Evolutionary conservation across 2,113 vertebrate genomes (phyloP), one percentile per base, ranked within the genome.

Genomic region (Callaeas wilsoni): DNA sequence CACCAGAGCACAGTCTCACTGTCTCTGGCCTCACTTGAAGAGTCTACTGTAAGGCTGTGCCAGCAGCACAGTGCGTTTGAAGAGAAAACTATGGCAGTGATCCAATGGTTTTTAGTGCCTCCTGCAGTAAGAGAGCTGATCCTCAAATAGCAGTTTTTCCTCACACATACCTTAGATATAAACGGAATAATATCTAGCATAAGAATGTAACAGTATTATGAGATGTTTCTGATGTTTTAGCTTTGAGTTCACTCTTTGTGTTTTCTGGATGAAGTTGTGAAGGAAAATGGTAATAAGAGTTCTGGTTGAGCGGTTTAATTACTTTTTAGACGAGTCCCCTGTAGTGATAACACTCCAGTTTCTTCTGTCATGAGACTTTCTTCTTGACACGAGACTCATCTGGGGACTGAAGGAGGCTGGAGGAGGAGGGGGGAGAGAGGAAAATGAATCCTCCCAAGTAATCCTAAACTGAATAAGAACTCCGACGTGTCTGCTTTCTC

Each of bases 271-370:
- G 84, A 84, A 89, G 52, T 59, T 86, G 83, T 84, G 89, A 94
- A 92, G 39, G 44, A 47, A 96, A 93, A 95, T 81, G 47, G 33
- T 94, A 92, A 89, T 94, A 94, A 81, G 76, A 64, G 80, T 89
- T 97, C 93, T 94, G 80, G 73, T n/a, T 95, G 91, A 96, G 69
- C 16, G 9, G 42, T 92, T 94, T 95, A 96, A 96, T 96, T 96
- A 93, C 89, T 78, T 97, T 87, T 84, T 86, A 93, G 84, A 70
- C 0, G 3, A 67, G 56, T 90, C 73, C 56, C 68, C 91, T 60
- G 86, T 75, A 94, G 93, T 89, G 89, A 92, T 71, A 90, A 89
- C 80, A 60, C n/a, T 84, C 73, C 27, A 18, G 71, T 87, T 94
- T 81, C 84, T 84, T 84, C 89, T 92, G 68, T 70, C 68, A 17